phyloP scores from a whole-genome alignment of 2,888 invertebrate genomes.

The Andrena flavipes region DNA sequence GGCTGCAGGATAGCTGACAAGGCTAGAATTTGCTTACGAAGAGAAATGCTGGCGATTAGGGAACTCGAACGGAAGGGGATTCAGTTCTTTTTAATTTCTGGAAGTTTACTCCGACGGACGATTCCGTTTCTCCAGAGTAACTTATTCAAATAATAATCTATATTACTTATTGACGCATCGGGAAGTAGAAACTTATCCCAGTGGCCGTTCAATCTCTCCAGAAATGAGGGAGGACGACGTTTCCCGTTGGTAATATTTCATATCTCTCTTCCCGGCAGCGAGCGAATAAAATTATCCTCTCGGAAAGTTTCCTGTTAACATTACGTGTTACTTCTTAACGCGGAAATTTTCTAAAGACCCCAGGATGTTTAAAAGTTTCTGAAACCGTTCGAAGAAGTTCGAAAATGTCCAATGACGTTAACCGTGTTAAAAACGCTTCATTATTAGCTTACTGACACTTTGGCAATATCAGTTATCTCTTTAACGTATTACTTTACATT shows the following conservation, averaged over 20 bases:
- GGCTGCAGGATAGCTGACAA: slow-evolving; percentile 27
- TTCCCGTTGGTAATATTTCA: slow-evolving; percentile 19
- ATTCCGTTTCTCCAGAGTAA: slow-evolving; percentile 10
- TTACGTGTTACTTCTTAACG: slow-evolving; percentile 19
- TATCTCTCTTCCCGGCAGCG: slow-evolving; percentile 14
- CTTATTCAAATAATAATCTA: slow-evolving; percentile 56
- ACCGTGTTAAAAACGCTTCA: slow-evolving; percentile 16
- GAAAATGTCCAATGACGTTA: slow-evolving; percentile 1
- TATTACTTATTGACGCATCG: slow-evolving; percentile 55
- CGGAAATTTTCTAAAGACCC: slow-evolving; percentile 15
- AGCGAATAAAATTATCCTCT: slow-evolving; percentile 28
- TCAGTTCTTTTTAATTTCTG: slow-evolving; percentile 45
- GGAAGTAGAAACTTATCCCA: slow-evolving; percentile 47
- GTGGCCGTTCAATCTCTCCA: slow-evolving; percentile 45
- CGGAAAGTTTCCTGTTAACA: slow-evolving; percentile 28
- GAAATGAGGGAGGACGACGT: slow-evolving; percentile 20
- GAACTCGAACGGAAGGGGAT: slow-evolving; percentile 5
- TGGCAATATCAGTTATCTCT: not conserved
- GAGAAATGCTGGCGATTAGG: slow-evolving; percentile 41
- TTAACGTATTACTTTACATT: too few relatives aligned
- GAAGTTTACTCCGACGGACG: slow-evolving; percentile 26
- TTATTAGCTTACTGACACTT: not conserved
- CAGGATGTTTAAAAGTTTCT: slow-evolving; percentile 36
- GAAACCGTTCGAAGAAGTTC: slow-evolving; percentile 6
- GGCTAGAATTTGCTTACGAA: slow-evolving; percentile 32